These are phyloP conservation scores for Glyptemys insculpta DNA, from an alignment of 2,797 vertebrate species.

Conservation along the genomic window DNA sequence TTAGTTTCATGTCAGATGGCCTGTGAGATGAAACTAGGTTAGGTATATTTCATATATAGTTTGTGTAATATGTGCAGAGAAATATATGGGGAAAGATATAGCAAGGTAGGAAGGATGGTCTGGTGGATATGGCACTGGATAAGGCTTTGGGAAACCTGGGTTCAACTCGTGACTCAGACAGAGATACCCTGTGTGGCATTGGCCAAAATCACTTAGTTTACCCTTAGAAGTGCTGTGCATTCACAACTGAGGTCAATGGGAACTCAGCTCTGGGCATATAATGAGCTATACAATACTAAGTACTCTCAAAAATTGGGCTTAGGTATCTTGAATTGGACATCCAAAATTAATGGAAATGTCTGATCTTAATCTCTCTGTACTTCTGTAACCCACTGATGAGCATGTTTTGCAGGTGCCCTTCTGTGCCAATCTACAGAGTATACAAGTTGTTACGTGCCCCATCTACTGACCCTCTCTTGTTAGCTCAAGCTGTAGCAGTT, in stretches of 20 bases:
- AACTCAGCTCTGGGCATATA: neutral
- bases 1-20: slow-evolving; percentile 46
- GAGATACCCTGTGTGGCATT: neutral
- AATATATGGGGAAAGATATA: slow-evolving; percentile 20
- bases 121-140: neutral
- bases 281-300: neutral
- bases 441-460: no score
- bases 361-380: neutral
- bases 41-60: slow-evolving; percentile 15
- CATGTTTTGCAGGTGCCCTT: no score
- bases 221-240: neutral
- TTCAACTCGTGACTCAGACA: slow-evolving; percentile 13
- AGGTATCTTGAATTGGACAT: neutral
- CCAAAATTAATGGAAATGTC: neutral
- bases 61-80: slow-evolving; percentile 14
- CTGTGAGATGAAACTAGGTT: neutral
- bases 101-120: neutral
- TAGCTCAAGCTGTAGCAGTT: no score
- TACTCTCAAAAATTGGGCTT: neutral
- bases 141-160: neutral
- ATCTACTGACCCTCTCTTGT: no score
- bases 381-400: neutral
- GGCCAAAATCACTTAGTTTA: neutral
- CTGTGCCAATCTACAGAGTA: no score
- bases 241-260: neutral